phyloP scores from a whole-genome alignment of 2,888 invertebrate species.

The Sinhomidia bicolor region DNA sequence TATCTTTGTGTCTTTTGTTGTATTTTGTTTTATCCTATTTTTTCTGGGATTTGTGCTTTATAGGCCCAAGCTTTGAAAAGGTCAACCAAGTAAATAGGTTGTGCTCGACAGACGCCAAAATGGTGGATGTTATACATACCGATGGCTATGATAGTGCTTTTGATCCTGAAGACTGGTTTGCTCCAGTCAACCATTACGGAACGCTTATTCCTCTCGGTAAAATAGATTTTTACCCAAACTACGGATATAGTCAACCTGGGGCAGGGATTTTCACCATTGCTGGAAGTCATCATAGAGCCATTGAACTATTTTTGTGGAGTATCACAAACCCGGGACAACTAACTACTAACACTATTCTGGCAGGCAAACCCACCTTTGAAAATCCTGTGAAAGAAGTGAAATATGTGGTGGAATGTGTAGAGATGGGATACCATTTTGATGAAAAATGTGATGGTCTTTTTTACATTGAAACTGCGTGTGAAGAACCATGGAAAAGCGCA shows the following conservation, averaged over 20 bases:
- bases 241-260: constrained; percentile 75
- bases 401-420: constrained; percentile 62
- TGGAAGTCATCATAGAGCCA: constrained; percentile 74
- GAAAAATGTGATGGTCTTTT: constrained; percentile 48
- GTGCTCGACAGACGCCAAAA: constrained; percentile 66
- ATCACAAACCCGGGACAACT: constrained; percentile 72
- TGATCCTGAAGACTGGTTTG: constrained; percentile 73
- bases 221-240: constrained; percentile 76
- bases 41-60: no score
- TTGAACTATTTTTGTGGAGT: constrained; percentile 74
- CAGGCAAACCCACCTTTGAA: constrained; percentile 69
- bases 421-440: constrained; percentile 75
- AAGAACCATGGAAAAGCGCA: constrained; percentile 34
- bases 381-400: constrained; percentile 67
- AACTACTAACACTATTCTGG: constrained; percentile 60
- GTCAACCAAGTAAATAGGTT: constrained; percentile 69
- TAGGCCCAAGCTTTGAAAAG: constrained; percentile 74
- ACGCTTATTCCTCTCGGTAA: constrained; percentile 74
- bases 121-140: constrained; percentile 76
- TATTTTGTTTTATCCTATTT: no score
- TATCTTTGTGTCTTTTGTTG: neutral
- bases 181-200: constrained; percentile 77
- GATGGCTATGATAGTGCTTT: constrained; percentile 74
- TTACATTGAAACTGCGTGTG: constrained; percentile 57
- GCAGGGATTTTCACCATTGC: constrained; percentile 67